These are phyloP conservation scores for Uropetala carovei DNA, from an alignment of 2,888 invertebrate species.

Conservation along the genomic window DNA sequence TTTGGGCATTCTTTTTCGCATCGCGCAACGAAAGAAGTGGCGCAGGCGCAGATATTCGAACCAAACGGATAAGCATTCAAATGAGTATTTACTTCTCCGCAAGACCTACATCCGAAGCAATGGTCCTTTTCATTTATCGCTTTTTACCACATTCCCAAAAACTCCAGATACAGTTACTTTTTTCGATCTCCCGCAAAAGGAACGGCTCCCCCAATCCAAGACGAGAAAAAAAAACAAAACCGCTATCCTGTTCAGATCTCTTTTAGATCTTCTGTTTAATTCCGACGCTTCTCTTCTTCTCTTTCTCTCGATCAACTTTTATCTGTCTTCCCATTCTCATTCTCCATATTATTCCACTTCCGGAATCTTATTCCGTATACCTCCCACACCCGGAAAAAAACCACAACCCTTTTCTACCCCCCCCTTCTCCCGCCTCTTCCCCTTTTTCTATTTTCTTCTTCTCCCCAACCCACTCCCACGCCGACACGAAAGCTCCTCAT, in stretches of 20 bases:
- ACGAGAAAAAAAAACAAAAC: background rate
- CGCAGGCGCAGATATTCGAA: background rate
- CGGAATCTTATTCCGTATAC: constrained; percentile 57
- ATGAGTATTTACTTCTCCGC: background rate
- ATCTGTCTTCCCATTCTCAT: background rate
- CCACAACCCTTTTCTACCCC: background rate
- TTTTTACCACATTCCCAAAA: background rate
- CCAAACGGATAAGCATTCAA: background rate
- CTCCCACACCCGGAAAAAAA: constrained; percentile 23
- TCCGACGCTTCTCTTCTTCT: background rate
- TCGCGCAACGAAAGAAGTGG: no score
- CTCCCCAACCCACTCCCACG: background rate
- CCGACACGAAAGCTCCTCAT: no score
- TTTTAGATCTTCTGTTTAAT: constrained; percentile 5
- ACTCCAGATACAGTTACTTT: background rate
- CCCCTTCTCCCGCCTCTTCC: background rate
- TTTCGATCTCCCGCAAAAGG: background rate
- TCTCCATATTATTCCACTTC: constrained; percentile 53
- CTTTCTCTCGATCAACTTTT: background rate
- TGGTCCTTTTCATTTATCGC: background rate
- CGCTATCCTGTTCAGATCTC: background rate
- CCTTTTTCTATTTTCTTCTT: background rate
- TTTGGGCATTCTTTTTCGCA: no score
- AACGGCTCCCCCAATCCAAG: constrained; percentile 7
- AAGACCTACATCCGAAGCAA: background rate